These are phyloP conservation scores for Falco concolor DNA, from an alignment of 2,797 vertebrate species.

Conservation along the genomic window DNA sequence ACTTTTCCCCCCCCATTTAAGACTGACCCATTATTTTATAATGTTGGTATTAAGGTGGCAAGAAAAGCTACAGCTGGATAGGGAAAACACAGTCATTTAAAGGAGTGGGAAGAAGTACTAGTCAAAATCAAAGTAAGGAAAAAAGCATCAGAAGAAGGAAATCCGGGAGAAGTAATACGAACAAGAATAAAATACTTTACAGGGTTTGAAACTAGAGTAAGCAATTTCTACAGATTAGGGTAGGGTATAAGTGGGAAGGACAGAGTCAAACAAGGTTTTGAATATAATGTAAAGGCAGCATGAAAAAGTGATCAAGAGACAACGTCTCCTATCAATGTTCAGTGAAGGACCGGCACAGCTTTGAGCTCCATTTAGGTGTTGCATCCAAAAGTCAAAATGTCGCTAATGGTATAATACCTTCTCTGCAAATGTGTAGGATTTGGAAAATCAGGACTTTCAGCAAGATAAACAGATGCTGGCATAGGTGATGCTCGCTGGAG, in stretches of 20 bases:
- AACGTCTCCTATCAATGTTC: neutral
- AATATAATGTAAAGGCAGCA: neutral
- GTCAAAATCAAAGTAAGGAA: neutral
- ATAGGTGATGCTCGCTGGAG: neutral
- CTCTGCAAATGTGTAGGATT: neutral
- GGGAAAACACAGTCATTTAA: neutral
- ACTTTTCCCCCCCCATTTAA: neutral
- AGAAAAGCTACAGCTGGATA: neutral
- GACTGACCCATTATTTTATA: neutral
- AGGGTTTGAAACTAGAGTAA: neutral
- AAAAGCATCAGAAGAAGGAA: neutral
- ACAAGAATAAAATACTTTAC: neutral
- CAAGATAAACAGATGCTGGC: neutral
- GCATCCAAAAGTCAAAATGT: neutral
- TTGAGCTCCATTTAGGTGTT: neutral
- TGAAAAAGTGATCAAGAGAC: neutral
- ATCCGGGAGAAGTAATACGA: neutral
- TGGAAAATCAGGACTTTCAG: neutral
- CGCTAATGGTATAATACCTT: neutral
- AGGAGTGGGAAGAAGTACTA: neutral
- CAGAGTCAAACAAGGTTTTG: neutral
- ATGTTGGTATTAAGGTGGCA: neutral
- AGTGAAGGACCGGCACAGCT: neutral
- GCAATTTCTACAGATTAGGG: neutral
- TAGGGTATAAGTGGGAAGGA: neutral